Conservation (phyloP, 2,113 vertebrate genomes). For the Vanacampus margaritifer region DNA sequence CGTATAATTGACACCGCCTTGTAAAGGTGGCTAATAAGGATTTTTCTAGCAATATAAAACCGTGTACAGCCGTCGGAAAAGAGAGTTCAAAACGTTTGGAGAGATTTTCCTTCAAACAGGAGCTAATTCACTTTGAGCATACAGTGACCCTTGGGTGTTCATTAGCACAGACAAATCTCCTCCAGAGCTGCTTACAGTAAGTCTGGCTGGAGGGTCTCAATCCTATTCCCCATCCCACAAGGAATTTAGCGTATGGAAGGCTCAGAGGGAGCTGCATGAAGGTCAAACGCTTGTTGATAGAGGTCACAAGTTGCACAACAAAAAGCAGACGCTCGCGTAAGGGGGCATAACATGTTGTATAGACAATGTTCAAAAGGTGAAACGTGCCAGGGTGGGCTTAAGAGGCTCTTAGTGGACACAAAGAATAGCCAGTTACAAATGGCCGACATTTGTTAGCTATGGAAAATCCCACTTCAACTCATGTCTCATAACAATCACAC, state of each 20-base stretch:
- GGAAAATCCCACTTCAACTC: not conserved
- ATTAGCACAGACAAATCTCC: constrained; percentile 59
- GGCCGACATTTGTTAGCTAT: not conserved
- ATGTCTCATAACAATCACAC: not conserved
- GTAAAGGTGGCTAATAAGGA: too few relatives aligned
- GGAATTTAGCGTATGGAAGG: constrained; percentile 44
- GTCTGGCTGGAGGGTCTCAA: constrained; percentile 41
- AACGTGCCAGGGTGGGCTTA: not conserved
- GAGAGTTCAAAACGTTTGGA: too few relatives aligned
- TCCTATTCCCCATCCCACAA: constrained; percentile 40
- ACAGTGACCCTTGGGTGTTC: constrained; percentile 18
- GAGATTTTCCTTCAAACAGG: not conserved
- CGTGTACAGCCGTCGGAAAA: too few relatives aligned
- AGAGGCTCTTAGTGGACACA: not conserved
- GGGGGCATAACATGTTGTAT: not conserved
- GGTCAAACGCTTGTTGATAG: constrained; percentile 32
- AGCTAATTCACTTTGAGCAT: not conserved
- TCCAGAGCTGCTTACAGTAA: constrained; percentile 65
- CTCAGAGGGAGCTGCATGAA: constrained; percentile 41
- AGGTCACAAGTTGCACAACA: constrained; percentile 38
- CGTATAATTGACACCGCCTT: too few relatives aligned
- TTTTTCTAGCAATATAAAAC: too few relatives aligned
- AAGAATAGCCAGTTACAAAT: not conserved
- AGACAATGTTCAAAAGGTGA: not conserved
- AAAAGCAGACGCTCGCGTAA: constrained; percentile 5